These are phyloP conservation scores for Salarias fasciatus DNA, from an alignment of 2,797 vertebrate genomes.

Conservation along the genomic window DNA sequence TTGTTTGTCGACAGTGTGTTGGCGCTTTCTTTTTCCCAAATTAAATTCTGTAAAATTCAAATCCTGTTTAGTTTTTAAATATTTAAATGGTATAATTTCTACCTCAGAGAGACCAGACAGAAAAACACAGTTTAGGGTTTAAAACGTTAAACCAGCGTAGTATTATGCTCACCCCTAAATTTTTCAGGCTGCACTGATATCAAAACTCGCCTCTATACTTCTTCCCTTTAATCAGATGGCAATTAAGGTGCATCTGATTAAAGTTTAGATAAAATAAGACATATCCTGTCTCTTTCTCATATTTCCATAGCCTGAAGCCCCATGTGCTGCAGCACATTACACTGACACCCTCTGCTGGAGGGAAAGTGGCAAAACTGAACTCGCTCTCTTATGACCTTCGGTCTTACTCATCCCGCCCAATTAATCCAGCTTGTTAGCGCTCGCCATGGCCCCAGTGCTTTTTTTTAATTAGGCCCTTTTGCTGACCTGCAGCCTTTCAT, in stretches of 20 bases:
- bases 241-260: conserved; percentile 1
- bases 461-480: neutral
- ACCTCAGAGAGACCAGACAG: too few relatives aligned
- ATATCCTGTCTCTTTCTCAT: neutral
- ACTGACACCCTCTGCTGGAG: conserved; percentile 68
- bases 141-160: too few relatives aligned
- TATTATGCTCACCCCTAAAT: too few relatives aligned
- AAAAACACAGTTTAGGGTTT: too few relatives aligned
- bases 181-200: neutral
- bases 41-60: too few relatives aligned
- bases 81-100: too few relatives aligned
- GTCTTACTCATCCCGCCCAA: neutral
- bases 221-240: neutral
- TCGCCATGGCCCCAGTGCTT: neutral
- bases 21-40: too few relatives aligned
- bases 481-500: neutral
- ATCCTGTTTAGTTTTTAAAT: too few relatives aligned
- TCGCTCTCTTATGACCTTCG: neutral
- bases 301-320: conserved; percentile 13
- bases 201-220: neutral
- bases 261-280: neutral
- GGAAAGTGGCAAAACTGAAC: conserved; percentile 4
- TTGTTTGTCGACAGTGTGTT: too few relatives aligned
- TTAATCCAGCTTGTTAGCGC: neutral
- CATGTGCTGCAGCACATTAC: neutral